phyloP scores from a whole-genome alignment of 2,113 vertebrate species.

The Oreamnos americanus region DNA sequence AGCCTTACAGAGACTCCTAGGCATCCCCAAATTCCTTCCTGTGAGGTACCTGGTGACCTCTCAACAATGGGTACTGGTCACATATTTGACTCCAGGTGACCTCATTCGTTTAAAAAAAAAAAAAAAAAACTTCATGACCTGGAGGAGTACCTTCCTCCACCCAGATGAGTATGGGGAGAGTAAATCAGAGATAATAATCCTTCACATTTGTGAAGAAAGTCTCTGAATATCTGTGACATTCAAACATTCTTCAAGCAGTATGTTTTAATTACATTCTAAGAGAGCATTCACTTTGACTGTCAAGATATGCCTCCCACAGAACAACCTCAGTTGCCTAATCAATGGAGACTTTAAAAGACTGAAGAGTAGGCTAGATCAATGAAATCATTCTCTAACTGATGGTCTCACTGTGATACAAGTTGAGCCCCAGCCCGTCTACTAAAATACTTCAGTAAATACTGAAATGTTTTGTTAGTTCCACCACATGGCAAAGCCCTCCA shows the following conservation, averaged over 20 bases:
- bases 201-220: neutral
- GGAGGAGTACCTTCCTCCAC: neutral
- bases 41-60: neutral
- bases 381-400: constrained; percentile 47
- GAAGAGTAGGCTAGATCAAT: constrained; percentile 16
- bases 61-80: neutral
- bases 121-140: neutral
- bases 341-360: constrained; percentile 25
- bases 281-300: constrained; percentile 46
- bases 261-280: constrained; percentile 51
- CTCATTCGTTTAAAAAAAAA: neutral
- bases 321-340: constrained; percentile 38
- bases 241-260: constrained; percentile 21
- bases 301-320: constrained; percentile 52
- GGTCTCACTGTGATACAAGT: neutral
- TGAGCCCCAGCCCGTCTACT: constrained; percentile 33
- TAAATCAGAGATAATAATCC: neutral
- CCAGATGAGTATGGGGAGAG: neutral
- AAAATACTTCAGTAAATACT: neutral
- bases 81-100: neutral
- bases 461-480: neutral
- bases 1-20: neutral
- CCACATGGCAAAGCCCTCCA: neutral
- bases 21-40: neutral
- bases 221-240: neutral